phyloP scores from a whole-genome alignment of 2,113 vertebrate species.

The Pavo muticus region DNA sequence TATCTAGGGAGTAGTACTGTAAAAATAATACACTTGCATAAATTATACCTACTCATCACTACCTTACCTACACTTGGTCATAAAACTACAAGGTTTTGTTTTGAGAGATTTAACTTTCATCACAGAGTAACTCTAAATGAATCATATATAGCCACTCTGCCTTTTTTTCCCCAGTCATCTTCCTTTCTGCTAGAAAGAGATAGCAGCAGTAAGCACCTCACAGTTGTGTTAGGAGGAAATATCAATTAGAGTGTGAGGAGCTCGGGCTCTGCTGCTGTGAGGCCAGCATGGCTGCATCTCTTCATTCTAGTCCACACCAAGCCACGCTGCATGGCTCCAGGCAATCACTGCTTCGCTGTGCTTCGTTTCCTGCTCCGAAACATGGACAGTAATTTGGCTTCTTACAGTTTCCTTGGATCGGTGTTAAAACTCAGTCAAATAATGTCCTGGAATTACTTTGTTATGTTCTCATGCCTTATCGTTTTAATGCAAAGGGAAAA shows the following conservation, averaged over 20 bases:
- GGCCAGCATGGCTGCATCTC: neutral
- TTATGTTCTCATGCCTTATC: neutral
- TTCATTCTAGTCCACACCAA: rapidly evolving
- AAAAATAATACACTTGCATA: neutral
- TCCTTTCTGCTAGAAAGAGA: constrained; percentile 1
- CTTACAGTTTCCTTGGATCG: neutral
- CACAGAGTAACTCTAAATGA: neutral
- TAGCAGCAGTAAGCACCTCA: neutral
- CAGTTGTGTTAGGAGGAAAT: neutral
- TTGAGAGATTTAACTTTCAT: neutral
- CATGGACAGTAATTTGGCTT: neutral
- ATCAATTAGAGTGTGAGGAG: neutral
- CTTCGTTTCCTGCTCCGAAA: rapidly evolving
- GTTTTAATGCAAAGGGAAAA: neutral
- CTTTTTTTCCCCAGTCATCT: neutral
- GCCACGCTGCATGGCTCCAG: rapidly evolving
- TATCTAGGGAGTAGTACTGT: neutral
- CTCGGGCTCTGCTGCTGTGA: neutral
- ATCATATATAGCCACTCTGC: neutral
- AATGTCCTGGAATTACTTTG: neutral
- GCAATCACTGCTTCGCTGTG: rapidly evolving
- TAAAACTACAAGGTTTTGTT: neutral
- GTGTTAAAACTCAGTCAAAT: neutral
- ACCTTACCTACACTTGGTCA: neutral
- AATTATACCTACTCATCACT: neutral